Base-by-base conservation (phyloP, 2,888 invertebrate genomes). In the Drosophila ezoana region DNA sequence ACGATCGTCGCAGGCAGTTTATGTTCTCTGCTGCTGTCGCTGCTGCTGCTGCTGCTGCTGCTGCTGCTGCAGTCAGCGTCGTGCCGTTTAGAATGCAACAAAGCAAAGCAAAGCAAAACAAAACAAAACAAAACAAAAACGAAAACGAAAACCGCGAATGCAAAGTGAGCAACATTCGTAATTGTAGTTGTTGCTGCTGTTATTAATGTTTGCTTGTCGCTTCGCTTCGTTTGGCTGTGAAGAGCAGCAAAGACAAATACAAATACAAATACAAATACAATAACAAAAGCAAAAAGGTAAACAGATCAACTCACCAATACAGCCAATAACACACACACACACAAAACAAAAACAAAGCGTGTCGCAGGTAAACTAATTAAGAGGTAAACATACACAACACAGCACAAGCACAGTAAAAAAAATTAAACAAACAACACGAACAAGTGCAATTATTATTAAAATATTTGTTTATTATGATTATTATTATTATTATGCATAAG, bases 351-450 rank as follows among this genome's bases (percentile, higher is more conserved):
- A 81, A 79, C 81, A 79, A 79, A 72, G 74, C 60, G 70, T 74
- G 64, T 74, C 70, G 66, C 73, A 76, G 79, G 76, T 76, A 65
- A 81, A 79, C 76, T 81, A 81, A 81, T 81, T 81, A 81, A 79
- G 60, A 80, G 69, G 65, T 79, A 79, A 79, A 79, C 79, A 79
- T 65, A 66, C 48, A 67, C 67, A 66, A 14, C 56, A 51, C 51
- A 48, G 51, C 56, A 61, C 48, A 63, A 68, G 23, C 67, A 59
- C 45, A 60, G 44, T 16, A 59, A 49, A 77, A 73, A 77, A 64
- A 78, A 47, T 9, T 52, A 37, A 45, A 47, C 54, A 74, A 73
- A 74, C 58, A 73, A 56, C 69, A 69, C 69, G 52, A 69, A 59
- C 47, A 69, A 45, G 44, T 70, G 57, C 70, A 70, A 74, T 74